Base-by-base conservation (phyloP, 1,140 invertebrate species). In the Daktulosphaira vitifoliae region DNA sequence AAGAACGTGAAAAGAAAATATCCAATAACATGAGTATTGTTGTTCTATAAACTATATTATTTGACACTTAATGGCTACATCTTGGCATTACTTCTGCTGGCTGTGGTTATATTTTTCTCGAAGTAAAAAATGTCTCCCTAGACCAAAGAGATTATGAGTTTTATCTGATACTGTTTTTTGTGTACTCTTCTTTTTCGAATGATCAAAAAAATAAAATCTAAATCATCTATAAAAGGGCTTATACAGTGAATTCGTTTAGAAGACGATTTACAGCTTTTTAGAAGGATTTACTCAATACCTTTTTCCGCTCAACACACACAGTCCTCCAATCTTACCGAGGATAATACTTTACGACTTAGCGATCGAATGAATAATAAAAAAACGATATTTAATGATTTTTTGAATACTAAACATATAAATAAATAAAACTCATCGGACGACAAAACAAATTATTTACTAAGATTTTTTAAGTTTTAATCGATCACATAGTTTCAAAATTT, bases 331-430 rank as follows among this genome's bases (percentile, higher is more conserved):
- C 33, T 39, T 56, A 39, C 38, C 42, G 37, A 56, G 20, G 18
- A 38, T 23, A 56, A 39, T 56, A 38, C 42, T 56, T 56, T 56
- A 56, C 37, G 37, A 56, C 37, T 42, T 16, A n/a, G 53, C 38
- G 53, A 9, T 39, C 52, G 52, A 54, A 23, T 20, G 20, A 39
- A 54, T 22, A 39, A 39, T 54, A 39, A 37, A 15, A 39, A 54
- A 54, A n/a, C n/a, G n/a, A n/a, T n/a, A n/a, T n/a, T n/a, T n/a
- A n/a, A n/a, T n/a, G n/a, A n/a, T n/a, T n/a, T n/a, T n/a, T n/a
- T n/a, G n/a, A n/a, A n/a, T n/a, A n/a, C n/a, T n/a, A n/a, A n/a
- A n/a, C n/a, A n/a, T n/a, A n/a, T n/a, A n/a, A n/a, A n/a, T n/a
- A n/a, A n/a, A n/a, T n/a, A n/a, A n/a, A n/a, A n/a, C n/a, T n/a